phyloP scores from a whole-genome alignment of 2,113 vertebrate species.

The Pelvicachromis taeniatus region DNA sequence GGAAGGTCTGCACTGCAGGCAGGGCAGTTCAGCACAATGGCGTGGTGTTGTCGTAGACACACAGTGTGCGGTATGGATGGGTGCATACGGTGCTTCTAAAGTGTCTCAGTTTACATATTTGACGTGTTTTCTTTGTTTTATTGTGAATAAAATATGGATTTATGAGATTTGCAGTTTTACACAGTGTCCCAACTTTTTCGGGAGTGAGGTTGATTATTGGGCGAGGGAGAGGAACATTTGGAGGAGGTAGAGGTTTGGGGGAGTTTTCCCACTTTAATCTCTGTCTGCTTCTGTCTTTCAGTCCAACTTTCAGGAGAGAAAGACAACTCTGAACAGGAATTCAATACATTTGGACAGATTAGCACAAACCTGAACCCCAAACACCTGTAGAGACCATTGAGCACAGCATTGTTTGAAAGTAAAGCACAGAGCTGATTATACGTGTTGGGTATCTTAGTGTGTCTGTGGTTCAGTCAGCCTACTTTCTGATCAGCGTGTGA shows the following conservation, averaged over 20 bases:
- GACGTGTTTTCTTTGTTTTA: background rate
- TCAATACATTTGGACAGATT: background rate
- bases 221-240: background rate
- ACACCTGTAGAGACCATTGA: background rate
- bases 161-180: background rate
- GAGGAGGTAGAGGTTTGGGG: background rate
- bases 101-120: background rate
- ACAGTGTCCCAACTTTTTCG: background rate
- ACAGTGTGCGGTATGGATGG: background rate
- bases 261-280: background rate
- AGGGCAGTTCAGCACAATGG: background rate
- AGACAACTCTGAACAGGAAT: background rate
- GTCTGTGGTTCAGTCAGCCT: background rate
- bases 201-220: background rate
- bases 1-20: background rate
- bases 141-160: background rate
- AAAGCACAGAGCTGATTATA: background rate
- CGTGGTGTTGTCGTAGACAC: background rate
- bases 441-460: background rate
- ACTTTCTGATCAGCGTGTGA: background rate
- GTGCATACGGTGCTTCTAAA: background rate
- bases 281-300: background rate
- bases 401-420: background rate
- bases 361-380: background rate
- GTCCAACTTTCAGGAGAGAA: background rate